Percentiles rank a stretch among this genome's conserved stretches.
phyloP scores from a whole-genome alignment of 2,888 invertebrate species.

The Cheilosia variabilis region DNA sequence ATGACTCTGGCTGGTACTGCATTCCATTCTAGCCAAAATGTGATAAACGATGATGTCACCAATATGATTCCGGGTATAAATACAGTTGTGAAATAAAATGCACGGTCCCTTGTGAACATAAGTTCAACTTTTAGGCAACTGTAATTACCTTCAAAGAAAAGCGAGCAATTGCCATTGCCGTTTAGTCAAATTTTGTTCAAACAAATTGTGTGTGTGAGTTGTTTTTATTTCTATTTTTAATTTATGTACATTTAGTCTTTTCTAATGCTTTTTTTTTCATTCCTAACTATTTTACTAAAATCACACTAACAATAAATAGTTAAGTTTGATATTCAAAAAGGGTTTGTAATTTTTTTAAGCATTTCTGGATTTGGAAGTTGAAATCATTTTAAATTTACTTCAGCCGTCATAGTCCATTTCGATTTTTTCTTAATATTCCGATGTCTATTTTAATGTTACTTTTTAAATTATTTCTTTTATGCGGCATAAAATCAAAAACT shows the following conservation, averaged over 20 bases:
- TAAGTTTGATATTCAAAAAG: background rate
- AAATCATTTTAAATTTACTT: too few relatives aligned
- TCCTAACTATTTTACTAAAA: background rate
- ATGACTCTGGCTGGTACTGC: slow-evolving; percentile 98
- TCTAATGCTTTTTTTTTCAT: background rate
- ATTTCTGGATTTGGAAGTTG: too few relatives aligned
- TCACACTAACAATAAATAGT: too few relatives aligned
- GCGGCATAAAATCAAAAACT: too few relatives aligned
- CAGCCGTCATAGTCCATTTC: too few relatives aligned
- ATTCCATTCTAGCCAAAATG: slow-evolving; percentile 99
- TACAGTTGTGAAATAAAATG: slow-evolving; percentile 98
- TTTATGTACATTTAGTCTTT: slow-evolving; percentile 3
- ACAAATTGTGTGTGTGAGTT: slow-evolving; percentile 17
- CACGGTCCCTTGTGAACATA: slow-evolving; percentile 97
- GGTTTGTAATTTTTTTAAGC: too few relatives aligned
- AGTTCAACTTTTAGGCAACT: slow-evolving; percentile 97
- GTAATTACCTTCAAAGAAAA: slow-evolving; percentile 91
- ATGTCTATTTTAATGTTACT: too few relatives aligned
- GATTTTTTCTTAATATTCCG: too few relatives aligned
- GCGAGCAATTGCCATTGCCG: slow-evolving; percentile 70
- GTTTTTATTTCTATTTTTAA: slow-evolving; percentile 11
- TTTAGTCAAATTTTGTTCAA: slow-evolving; percentile 54
- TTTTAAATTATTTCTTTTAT: too few relatives aligned
- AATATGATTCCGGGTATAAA: slow-evolving; percentile 98
- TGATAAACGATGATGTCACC: slow-evolving; percentile 98